phyloP scores from a whole-genome alignment of 1,140 invertebrate genomes.

The Acromyrmex charruanus region DNA sequence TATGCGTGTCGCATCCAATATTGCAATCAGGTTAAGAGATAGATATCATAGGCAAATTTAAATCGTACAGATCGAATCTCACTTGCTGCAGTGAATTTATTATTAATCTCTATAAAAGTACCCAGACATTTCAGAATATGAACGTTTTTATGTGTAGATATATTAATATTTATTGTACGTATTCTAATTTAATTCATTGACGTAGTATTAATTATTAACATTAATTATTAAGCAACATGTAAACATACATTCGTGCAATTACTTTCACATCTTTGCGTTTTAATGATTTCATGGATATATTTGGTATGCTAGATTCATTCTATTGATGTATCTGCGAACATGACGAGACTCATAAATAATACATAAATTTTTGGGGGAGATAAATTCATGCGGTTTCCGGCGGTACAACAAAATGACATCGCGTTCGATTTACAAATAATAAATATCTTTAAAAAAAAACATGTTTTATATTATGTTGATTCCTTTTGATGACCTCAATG shows the following conservation, averaged over 20 bases:
- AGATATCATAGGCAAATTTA: background rate
- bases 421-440: background rate
- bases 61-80: background rate
- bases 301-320: background rate
- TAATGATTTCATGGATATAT: background rate
- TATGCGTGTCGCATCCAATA: background rate
- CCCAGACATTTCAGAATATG: background rate
- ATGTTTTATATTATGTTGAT: slow-evolving; percentile 42
- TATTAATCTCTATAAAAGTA: background rate
- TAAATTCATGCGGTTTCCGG: slow-evolving; percentile 31
- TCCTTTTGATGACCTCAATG: slow-evolving; percentile 25
- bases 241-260: background rate
- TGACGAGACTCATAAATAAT: slow-evolving; percentile 47
- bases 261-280: background rate
- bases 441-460: background rate
- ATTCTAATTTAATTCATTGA: background rate
- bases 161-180: background rate
- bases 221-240: background rate
- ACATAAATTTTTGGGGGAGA: slow-evolving; percentile 12
- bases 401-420: background rate
- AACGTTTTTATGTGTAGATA: background rate
- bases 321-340: slow-evolving; percentile 9
- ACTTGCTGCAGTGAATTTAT: background rate
- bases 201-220: background rate
- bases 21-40: slow-evolving; percentile 3